These are phyloP conservation scores for Brienomyrus brachyistius DNA, from an alignment of 2,113 vertebrate genomes.

Conservation along the genomic window DNA sequence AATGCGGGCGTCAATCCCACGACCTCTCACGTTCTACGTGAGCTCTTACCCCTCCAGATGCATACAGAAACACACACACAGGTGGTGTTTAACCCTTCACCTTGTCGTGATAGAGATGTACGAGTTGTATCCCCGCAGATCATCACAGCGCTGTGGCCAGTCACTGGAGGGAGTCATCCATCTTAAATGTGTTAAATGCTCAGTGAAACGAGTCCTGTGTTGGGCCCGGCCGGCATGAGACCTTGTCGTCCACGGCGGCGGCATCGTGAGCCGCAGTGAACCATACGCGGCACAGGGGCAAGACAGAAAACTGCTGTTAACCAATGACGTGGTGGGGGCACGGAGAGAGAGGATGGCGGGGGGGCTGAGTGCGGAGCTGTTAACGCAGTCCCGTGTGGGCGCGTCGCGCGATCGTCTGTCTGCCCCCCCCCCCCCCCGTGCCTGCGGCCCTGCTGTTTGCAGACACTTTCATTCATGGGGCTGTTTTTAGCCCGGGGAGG, in stretches of 20 bases:
- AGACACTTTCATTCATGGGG: conserved; percentile 11
- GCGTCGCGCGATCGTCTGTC: background rate
- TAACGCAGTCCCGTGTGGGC: background rate
- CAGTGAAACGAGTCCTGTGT: background rate
- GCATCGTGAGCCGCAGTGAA: background rate
- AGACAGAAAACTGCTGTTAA: background rate
- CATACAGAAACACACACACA: background rate
- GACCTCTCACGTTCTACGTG: background rate
- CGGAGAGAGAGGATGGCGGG: no score
- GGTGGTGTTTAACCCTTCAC: background rate
- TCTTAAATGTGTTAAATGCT: background rate
- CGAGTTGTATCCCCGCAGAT: background rate
- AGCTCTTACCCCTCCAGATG: background rate
- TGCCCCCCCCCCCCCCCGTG: no score
- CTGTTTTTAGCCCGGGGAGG: conserved; percentile 20
- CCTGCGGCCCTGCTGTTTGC: background rate
- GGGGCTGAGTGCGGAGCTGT: background rate
- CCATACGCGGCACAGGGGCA: background rate
- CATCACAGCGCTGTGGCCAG: background rate
- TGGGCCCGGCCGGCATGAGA: background rate
- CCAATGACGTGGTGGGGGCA: background rate
- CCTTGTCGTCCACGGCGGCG: no score
- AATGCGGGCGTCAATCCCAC: background rate
- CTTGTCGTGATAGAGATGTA: background rate
- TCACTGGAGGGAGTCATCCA: background rate